Percentiles rank a stretch among this genome's conserved stretches.
Conservation (phyloP, 2,797 vertebrate species). For the Artibeus lituratus region DNA sequence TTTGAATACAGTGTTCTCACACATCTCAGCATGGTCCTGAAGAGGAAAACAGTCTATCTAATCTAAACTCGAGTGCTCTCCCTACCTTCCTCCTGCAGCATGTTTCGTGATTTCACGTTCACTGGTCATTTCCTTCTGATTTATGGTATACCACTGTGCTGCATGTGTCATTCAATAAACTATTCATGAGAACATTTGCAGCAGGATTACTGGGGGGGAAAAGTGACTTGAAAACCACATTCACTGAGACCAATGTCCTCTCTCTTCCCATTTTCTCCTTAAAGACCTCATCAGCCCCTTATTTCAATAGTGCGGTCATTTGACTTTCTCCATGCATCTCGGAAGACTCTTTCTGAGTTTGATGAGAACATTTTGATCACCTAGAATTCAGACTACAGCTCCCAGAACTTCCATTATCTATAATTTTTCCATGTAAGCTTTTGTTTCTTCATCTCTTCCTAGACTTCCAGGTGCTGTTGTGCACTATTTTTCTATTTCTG, state of each 20-base stretch:
- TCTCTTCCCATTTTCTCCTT: not conserved
- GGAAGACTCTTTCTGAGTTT: not conserved
- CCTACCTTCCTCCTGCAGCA: not conserved
- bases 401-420: not conserved
- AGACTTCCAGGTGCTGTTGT: not conserved
- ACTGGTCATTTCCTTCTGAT: not conserved
- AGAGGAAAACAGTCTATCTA: not conserved
- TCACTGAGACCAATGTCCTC: not conserved
- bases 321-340: not conserved
- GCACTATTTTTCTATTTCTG: not conserved
- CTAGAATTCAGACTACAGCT: not conserved
- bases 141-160: not conserved
- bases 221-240: not conserved
- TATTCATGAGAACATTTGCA: not conserved
- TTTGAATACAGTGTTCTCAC: not conserved
- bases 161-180: not conserved
- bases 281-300: not conserved
- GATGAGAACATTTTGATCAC: not conserved
- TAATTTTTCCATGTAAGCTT: not conserved
- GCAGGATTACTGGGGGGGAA: not conserved
- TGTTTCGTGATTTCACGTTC: slow-evolving; percentile 2
- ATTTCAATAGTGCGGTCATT: not conserved
- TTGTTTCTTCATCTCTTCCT: not conserved
- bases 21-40: not conserved
- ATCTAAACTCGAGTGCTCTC: not conserved